Base-by-base conservation (phyloP, 2,113 vertebrate species). In the Rhinoderma darwinii region DNA sequence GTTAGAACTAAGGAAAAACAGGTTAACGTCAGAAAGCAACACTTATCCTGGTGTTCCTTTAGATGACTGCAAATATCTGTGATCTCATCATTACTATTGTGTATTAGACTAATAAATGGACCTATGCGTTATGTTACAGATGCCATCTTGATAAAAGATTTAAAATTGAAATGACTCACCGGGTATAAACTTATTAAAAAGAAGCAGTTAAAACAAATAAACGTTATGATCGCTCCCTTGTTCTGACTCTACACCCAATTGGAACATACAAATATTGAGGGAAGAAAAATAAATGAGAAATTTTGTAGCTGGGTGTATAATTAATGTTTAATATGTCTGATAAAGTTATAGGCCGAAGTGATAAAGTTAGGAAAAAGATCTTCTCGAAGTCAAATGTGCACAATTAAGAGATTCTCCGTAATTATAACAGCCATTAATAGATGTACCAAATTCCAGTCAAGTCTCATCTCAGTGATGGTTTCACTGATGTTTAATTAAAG, bases 401-500 rank as follows among this genome's bases (percentile, higher is more conserved):
- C 72, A 44, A 75, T 75, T 75, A 41, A 39, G 4, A 44, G 25
- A 41, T 32, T 79, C 30, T 54, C 50, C 5, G 50, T 54, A 79
- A 79, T 79, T 32, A 79, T 50, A 79, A 47, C 32, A 37, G 51
- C 20, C 77, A 59, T 56, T 59, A 80, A 59, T 59, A 59, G 50
- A 80, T 32, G 75, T 9, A 77, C 6, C 17, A 77, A 27, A 35
- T 76, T 50, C 44, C n/a, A 50, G 74, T 76, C 43, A 50, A 47
- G 43, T 30, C 44, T 76, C 44, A 47, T 37, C 32, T 80, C 32
- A 56, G 18, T 22, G 37, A 39, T 39, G 51, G 32, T 17, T 76
- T 76, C 0, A n/a, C 32, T 44, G 72, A 76, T 56, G 51, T 76
- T 27, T 63, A 76, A 76, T 84, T 84, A 84, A 76, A 63, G 47